Evolutionary conservation across 2,888 invertebrate species (phyloP), one percentile per base, ranked within the genome.

Genomic region (Formica aserva): DNA sequence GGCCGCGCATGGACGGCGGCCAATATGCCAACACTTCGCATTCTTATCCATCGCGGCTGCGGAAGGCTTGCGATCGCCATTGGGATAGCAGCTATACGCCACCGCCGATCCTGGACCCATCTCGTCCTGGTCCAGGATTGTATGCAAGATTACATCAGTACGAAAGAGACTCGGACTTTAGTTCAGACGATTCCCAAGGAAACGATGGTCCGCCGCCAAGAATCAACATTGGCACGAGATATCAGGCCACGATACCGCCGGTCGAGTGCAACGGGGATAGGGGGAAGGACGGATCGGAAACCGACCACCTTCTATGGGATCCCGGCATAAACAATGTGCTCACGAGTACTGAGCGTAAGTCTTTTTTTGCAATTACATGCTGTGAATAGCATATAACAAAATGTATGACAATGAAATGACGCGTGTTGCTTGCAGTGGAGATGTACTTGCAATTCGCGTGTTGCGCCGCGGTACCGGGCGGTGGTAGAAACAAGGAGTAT

Each of bases 371-470:
- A 5, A 65, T 38, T 13, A 18, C 35, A 45, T 32, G 18, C 11
- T 72, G 3, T 48, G 57, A 75, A 62, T 62, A 75, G 32, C n/a
- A 8, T 26, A 22, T 35, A 15, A 15, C 38, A 8, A 60, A 38
- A 48, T 66, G 26, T 29, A 29, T 22, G 38, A 52, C 62, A 38
- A 52, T 78, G 15, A 86, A 75, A n/a, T 29, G 57, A 52, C 9
- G 11, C 52, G 26, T 80, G 62, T 80, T 85, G 5, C 76, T 74
- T 92, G 45, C 96, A 98, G 98, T 98, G 94, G 97, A 98, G 95
- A 97, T 98, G 96, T 99, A 98, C 95, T 97, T 98, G 96, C 98
- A 99, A 95, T 97, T 99, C 94, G 98, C 99, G 85, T 98, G 98
- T 96, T 98, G 98, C 94, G 98, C 98, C 82, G 98, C 98, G 83